These are phyloP conservation scores for Ennomos fuscantarius DNA, from an alignment of 2,888 invertebrate genomes.

Conservation along the genomic window DNA sequence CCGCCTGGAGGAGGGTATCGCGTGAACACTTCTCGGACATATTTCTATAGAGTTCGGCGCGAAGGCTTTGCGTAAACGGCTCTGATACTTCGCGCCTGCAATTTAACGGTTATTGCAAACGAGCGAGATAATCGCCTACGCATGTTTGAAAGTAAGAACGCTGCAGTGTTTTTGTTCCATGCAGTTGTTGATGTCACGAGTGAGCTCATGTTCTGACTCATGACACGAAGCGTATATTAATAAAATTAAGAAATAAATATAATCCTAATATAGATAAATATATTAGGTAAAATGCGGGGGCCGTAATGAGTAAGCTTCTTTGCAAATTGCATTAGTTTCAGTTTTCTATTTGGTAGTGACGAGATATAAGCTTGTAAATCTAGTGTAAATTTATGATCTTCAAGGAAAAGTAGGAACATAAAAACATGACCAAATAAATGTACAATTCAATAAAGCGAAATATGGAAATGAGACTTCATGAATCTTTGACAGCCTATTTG, in stretches of 20 bases:
- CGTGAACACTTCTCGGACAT: slow-evolving; percentile 46
- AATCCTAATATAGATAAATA: slow-evolving; percentile 35
- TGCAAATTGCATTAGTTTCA: slow-evolving; percentile 10
- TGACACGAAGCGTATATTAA: slow-evolving; percentile 22
- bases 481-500: too few relatives aligned
- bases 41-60: not conserved
- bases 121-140: slow-evolving; percentile 50
- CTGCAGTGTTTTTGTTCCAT: slow-evolving; percentile 47
- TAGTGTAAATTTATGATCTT: too few relatives aligned
- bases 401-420: too few relatives aligned
- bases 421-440: too few relatives aligned
- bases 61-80: slow-evolving; percentile 12
- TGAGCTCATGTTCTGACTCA: slow-evolving; percentile 63
- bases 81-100: slow-evolving; percentile 22
- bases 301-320: slow-evolving; percentile 17
- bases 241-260: slow-evolving; percentile 39
- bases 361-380: not conserved
- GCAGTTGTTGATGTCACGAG: slow-evolving; percentile 61
- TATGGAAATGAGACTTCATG: too few relatives aligned
- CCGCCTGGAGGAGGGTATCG: slow-evolving; percentile 53
- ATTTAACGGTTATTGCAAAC: slow-evolving; percentile 45
- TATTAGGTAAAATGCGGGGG: slow-evolving; percentile 22
- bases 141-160: slow-evolving; percentile 46
- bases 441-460: too few relatives aligned
- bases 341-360: slow-evolving; percentile 2